Base-by-base conservation (phyloP, 1,140 invertebrate genomes). In the Cotesia glomerata region DNA sequence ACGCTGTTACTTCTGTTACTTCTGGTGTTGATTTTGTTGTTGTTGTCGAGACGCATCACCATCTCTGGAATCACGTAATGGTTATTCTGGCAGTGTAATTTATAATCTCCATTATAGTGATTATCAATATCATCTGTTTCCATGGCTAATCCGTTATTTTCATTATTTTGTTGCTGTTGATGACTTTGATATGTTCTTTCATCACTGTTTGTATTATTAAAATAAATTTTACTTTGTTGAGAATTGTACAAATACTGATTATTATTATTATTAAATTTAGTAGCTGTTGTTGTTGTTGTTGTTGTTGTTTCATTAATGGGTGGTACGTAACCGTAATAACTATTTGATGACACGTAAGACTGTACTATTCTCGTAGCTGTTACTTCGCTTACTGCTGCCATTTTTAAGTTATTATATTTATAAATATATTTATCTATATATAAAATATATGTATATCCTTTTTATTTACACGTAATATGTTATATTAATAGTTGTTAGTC, bases 251-350 rank as follows among this genome's bases (percentile, higher is more conserved):
- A 18, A 36, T 68, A 34, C 54, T 67, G 34, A 26, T 34, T 32
- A 45, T 65, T 26, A 49, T 59, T 18, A 9, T 58, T 49, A 26
- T 26, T 26, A 26, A 26, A 26, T 26, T 35, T 71, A 45, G 51
- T 59, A 75, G 73, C 70, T 77, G 18, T 63, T 70, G 18, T n/a
- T n/a, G n/a, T 14, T 71, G 54, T 74, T 69, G 26, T 14, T 4
- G 49, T 35, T 26, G n/a, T 39, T 56, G 52, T 18, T 18, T 72
- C 16, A 67, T 59, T 32, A 36, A 39, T 77, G 39, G 72, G 73
- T 36, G 82, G 74, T 14, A 82, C 77, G 71, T 81, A 82, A 75
- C 79, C 82, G 58, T 82, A 81, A 74, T 84, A 83, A 14, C 76
- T 76, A 71, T 74, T 83, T 14, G 80, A 81, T n/a, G 84, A 82